A percentile compares a stretch with the other conserved stretches of the same genome.
Conservation (phyloP, 2,113 vertebrate genomes). For the Camarhynchus parvulus region DNA sequence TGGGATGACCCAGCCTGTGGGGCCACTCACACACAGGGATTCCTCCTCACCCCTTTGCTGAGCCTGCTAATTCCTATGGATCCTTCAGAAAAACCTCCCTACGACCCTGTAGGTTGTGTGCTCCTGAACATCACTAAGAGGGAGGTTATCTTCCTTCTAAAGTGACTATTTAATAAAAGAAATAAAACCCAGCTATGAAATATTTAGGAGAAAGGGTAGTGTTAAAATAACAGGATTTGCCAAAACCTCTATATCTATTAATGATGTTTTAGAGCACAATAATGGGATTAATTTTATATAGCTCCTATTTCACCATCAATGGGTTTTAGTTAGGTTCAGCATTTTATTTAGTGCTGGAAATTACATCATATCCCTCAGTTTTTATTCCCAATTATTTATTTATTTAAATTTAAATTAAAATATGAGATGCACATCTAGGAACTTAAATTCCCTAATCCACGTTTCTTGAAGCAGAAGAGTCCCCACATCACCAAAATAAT, state of each 20-base stretch:
- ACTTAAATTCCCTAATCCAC: neutral
- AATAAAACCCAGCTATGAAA: neutral
- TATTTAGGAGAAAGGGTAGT: neutral
- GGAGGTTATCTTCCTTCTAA: neutral
- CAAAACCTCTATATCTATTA: neutral
- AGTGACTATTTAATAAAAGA: neutral
- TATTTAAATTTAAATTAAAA: neutral
- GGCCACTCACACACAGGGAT: accelerated
- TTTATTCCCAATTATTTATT: neutral
- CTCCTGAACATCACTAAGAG: neutral
- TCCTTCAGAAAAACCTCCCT: neutral
- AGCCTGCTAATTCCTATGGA: neutral
- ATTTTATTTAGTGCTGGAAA: neutral
- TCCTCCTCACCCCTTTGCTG: neutral
- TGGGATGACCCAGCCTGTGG: neutral
- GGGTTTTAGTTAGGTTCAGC: neutral
- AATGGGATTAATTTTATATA: neutral
- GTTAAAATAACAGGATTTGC: neutral
- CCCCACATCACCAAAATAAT: neutral
- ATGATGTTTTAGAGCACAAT: neutral
- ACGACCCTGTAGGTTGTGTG: accelerated
- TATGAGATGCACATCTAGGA: neutral
- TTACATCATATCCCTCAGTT: neutral
- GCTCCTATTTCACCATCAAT: neutral
- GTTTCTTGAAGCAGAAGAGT: neutral